These are phyloP conservation scores for Suricata suricatta DNA, from an alignment of 2,113 vertebrate species.

Conservation along the genomic window DNA sequence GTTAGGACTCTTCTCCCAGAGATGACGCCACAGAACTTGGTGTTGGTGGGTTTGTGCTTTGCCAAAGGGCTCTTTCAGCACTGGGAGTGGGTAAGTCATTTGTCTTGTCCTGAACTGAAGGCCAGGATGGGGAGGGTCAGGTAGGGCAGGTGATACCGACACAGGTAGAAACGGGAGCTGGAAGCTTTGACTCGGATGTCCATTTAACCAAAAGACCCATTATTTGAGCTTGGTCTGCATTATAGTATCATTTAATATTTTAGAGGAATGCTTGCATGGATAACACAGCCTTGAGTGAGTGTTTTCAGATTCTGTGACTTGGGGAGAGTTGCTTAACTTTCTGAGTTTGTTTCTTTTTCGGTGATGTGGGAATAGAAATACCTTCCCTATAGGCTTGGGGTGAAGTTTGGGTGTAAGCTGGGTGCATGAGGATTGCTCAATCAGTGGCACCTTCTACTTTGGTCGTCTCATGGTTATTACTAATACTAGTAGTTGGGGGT, in stretches of 20 bases:
- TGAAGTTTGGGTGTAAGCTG: not conserved
- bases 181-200: not conserved
- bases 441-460: not conserved
- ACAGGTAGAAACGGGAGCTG: not conserved
- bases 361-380: not conserved
- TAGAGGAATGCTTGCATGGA: not conserved
- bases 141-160: not conserved
- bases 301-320: conserved; percentile 22
- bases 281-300: not conserved
- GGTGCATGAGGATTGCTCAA: not conserved
- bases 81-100: not conserved
- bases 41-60: not conserved
- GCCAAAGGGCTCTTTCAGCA: not conserved
- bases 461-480: not conserved
- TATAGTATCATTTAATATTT: not conserved
- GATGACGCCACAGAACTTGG: not conserved
- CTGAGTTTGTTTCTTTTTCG: conserved; percentile 26
- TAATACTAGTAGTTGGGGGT: not conserved
- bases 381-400: not conserved
- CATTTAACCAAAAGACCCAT: not conserved
- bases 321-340: not conserved
- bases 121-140: not conserved
- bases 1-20: not conserved
- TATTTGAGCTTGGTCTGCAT: not conserved
- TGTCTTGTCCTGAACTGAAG: not conserved